A percentile compares a stretch with the other conserved stretches of the same genome.
Evolutionary conservation across 2,113 vertebrate genomes (phyloP).

Genomic region (Pteruthius melanotis): DNA sequence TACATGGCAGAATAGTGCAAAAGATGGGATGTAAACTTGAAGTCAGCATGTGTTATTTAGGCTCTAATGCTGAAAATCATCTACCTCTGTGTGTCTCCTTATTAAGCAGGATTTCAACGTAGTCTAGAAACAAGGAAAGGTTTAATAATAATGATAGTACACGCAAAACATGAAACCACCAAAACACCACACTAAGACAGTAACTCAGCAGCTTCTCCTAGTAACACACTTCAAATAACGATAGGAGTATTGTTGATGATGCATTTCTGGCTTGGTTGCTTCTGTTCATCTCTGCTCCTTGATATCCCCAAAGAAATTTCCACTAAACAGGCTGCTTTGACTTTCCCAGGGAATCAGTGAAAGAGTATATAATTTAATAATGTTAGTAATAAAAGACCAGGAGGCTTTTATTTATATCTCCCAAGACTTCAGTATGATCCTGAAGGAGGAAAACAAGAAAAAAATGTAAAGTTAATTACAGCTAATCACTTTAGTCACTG

Average conservation of each 20-base stretch:
- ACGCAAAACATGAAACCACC: neutral
- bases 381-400: neutral
- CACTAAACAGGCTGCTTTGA: neutral
- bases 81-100: neutral
- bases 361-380: neutral
- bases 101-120: neutral
- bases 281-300: neutral
- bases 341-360: neutral
- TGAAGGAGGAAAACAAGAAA: neutral
- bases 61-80: neutral
- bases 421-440: too few species aligned
- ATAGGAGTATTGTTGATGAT: neutral
- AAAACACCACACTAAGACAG: neutral
- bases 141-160: neutral
- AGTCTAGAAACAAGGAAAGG: neutral
- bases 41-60: neutral
- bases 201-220: neutral
- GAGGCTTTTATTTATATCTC: too few species aligned
- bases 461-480: neutral
- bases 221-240: accelerated
- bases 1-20: neutral
- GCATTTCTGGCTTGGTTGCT: neutral
- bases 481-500: neutral
- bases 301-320: neutral
- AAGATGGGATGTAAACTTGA: neutral